Evolutionary conservation across 2,797 vertebrate genomes (phyloP).

Genomic region (Chelidonichthys spinosus): DNA sequence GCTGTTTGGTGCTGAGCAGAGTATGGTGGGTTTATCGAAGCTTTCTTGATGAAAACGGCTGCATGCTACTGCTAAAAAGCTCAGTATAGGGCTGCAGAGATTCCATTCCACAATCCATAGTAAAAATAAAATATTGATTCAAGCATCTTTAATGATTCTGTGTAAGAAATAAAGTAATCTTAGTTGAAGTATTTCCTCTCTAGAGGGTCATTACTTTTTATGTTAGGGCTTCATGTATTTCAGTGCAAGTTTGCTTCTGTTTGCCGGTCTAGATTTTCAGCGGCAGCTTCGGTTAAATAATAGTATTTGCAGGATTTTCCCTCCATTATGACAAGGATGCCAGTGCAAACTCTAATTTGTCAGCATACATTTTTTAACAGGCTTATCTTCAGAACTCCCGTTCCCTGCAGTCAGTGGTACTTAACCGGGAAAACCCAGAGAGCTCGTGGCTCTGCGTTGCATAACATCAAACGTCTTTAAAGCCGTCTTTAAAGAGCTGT

Average conservation of each 20-base stretch:
- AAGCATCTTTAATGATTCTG: background rate
- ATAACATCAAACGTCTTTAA: constrained; percentile 59
- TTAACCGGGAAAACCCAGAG: constrained; percentile 25
- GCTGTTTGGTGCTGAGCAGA: constrained; percentile 2
- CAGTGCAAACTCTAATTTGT: constrained; percentile 38
- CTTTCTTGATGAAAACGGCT: constrained; percentile 15
- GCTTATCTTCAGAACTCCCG: constrained; percentile 27
- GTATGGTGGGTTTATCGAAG: background rate
- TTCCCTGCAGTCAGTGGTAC: constrained; percentile 12
- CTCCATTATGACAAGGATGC: constrained; percentile 8
- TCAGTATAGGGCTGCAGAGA: background rate
- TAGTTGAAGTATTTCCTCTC: background rate
- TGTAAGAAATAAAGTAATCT: background rate
- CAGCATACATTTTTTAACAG: constrained; percentile 29
- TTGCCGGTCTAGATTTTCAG: too few relatives aligned
- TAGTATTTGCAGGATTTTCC: constrained; percentile 18
- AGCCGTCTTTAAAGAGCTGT: constrained; percentile 38
- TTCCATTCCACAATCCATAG: background rate
- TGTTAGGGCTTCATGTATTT: background rate
- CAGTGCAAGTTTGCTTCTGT: background rate
- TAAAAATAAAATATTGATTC: background rate
- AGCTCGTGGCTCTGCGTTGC: constrained; percentile 24
- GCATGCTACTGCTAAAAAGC: background rate
- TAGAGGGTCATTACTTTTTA: background rate
- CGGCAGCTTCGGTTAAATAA: background rate